Evolutionary conservation across 1,140 invertebrate species (phyloP).

Genomic region (Sitophilus oryzae): DNA sequence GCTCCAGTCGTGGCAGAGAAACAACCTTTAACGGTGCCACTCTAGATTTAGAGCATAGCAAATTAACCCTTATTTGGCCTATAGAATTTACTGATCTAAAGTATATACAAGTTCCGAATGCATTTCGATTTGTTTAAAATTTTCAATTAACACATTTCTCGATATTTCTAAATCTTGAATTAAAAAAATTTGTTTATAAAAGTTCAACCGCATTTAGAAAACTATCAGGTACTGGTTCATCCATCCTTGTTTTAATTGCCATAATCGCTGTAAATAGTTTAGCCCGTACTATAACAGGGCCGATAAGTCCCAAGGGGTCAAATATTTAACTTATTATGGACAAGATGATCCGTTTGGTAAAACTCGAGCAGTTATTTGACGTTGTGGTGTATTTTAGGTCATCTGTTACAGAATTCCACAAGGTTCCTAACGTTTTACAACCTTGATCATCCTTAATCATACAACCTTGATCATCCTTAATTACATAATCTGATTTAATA

Average conservation of each 20-base stretch:
- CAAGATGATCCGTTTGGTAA: slow-evolving; percentile 24
- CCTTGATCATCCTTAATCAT: slow-evolving; percentile 9
- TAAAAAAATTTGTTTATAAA: slow-evolving; percentile 1
- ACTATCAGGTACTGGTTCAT: slow-evolving; percentile 16
- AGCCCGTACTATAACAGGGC: slow-evolving; percentile 19
- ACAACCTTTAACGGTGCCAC: slow-evolving; percentile 38
- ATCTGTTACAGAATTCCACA: slow-evolving; percentile 15
- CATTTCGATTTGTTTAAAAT: slow-evolving; percentile 39
- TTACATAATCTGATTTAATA: background rate
- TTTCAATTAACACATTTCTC: slow-evolving; percentile 8
- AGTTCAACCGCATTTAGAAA: slow-evolving; percentile 2
- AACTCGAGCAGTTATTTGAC: background rate
- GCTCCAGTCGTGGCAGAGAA: slow-evolving; percentile 37
- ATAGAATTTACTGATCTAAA: slow-evolving; percentile 22
- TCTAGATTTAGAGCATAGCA: slow-evolving; percentile 36
- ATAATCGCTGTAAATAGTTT: slow-evolving; percentile 27
- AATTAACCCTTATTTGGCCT: slow-evolving; percentile 8
- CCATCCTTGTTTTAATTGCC: slow-evolving; percentile 22
- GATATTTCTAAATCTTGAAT: background rate
- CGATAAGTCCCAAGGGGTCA: slow-evolving; percentile 27
- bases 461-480: background rate
- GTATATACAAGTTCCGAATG: slow-evolving; percentile 45
- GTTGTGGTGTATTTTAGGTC: background rate
- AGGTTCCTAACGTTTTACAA: slow-evolving; percentile 19
- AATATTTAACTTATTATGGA: slow-evolving; percentile 22